Base-by-base conservation (phyloP, 2,113 vertebrate genomes). In the Mobula birostris region DNA sequence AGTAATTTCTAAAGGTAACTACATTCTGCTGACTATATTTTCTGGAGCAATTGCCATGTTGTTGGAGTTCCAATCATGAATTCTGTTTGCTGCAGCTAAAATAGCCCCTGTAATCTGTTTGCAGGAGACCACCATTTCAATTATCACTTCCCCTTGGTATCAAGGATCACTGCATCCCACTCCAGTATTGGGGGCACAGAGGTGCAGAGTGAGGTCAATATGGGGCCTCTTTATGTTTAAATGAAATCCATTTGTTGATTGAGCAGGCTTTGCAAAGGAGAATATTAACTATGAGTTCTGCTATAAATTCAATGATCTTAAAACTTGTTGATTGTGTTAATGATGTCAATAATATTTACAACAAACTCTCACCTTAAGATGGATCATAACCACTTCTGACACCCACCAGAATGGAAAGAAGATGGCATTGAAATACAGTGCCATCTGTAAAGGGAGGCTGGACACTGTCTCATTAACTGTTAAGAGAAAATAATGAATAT, bases 381-480 rank as follows among this genome's bases (percentile, higher is more conserved):
- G 97, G 94, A 99, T 97, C 97, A 98, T 97, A 5, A 96, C 95
- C 79, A 97, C 95, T 94, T 98, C 97, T 95, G 97, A 96, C 94
- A 98, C 96, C 98, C 99, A 99, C 99, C 99, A 99, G 94, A 97
- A 94, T 0, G 99, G 99, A 96, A 99, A 99, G 96, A 98, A 99
- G 95, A 98, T 98, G 95, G 97, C 96, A 78, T 98, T 99, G 95
- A 99, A 99, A 96, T 98, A 99, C 94, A 99, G 97, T 83, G 98
- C 98, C 98, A 99, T 98, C 97, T 99, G 99, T 95, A 99, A 96
- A 7, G 96, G 97, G 91, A 99, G 97, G 95, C 97, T 99, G 94
- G 98, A 98, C 94, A 98, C 94, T 72, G 99, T 97, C 94, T 97
- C 97, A 94, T 96, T 97, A 94, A 97, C 99, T 99, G 96, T 7